Evolutionary conservation across 2,888 invertebrate genomes (phyloP).

Genomic region (Hypercompe scribonia): DNA sequence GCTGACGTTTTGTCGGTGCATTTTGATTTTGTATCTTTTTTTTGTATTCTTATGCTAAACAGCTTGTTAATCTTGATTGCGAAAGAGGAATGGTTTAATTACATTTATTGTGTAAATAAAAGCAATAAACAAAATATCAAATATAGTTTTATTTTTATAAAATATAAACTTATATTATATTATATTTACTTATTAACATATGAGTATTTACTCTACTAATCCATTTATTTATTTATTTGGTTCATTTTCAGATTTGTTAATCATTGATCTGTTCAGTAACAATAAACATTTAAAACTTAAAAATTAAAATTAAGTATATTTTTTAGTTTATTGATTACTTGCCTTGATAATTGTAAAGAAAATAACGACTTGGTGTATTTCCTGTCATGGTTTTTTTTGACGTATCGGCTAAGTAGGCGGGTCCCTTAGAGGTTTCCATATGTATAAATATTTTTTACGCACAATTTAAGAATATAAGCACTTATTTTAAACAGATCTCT

Average conservation of each 20-base stretch:
- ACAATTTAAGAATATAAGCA: neutral
- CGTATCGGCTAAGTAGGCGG: neutral
- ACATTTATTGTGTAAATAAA: constrained; percentile 77
- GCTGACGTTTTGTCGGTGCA: constrained; percentile 15
- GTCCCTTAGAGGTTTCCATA: neutral
- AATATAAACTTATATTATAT: constrained; percentile 20
- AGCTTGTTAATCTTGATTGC: constrained; percentile 47
- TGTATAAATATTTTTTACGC: neutral
- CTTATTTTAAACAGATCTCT: neutral
- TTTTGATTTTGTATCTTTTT: constrained; percentile 26
- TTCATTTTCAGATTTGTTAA: neutral
- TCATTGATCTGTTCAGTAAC: neutral
- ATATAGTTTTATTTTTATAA: constrained; percentile 44
- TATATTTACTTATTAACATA: neutral
- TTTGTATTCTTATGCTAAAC: constrained; percentile 33
- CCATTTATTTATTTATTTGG: neutral
- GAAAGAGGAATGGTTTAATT: constrained; percentile 40
- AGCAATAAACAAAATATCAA: constrained; percentile 56
- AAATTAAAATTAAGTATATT: neutral
- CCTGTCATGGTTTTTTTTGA: neutral
- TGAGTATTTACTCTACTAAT: neutral
- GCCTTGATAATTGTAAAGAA: neutral
- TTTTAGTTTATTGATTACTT: too few relatives aligned
- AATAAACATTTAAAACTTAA: neutral
- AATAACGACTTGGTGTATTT: neutral